phyloP scores from a whole-genome alignment of 2,797 vertebrate genomes.

The Esox masquinongy region DNA sequence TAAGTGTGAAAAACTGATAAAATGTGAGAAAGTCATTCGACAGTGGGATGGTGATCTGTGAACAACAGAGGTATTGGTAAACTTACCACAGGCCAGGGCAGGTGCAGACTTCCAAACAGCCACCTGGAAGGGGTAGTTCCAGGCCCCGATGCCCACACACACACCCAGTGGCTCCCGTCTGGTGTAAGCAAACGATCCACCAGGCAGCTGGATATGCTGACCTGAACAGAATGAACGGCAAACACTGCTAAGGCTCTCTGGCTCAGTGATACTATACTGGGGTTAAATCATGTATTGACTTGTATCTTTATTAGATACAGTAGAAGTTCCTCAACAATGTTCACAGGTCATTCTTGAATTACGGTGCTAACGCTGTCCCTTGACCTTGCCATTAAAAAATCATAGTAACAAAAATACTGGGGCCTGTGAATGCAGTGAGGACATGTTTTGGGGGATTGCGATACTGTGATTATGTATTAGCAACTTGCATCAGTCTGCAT shows the following conservation, averaged over 20 bases:
- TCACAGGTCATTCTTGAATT: no score
- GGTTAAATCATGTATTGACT: no score
- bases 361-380: no score
- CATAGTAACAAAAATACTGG: no score
- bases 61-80: background rate
- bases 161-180: conserved; percentile 92
- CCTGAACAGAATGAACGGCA: conserved; percentile 67
- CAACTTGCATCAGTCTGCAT: no score
- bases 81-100: conserved; percentile 91
- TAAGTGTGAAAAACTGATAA: background rate
- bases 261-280: no score
- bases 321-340: no score
- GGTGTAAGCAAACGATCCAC: conserved; percentile 90
- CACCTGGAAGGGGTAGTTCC: conserved; percentile 95
- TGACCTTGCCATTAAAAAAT: background rate
- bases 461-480: background rate
- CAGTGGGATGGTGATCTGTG: background rate
- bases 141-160: conserved; percentile 93
- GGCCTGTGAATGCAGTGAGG: no score
- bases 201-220: conserved; percentile 89
- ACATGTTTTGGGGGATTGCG: background rate
- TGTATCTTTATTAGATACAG: no score
- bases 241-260: background rate
- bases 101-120: conserved; percentile 91
- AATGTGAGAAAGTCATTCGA: background rate